Evolutionary conservation across 2,888 invertebrate species (phyloP).

Genomic region (Parascotia fuliginaria): DNA sequence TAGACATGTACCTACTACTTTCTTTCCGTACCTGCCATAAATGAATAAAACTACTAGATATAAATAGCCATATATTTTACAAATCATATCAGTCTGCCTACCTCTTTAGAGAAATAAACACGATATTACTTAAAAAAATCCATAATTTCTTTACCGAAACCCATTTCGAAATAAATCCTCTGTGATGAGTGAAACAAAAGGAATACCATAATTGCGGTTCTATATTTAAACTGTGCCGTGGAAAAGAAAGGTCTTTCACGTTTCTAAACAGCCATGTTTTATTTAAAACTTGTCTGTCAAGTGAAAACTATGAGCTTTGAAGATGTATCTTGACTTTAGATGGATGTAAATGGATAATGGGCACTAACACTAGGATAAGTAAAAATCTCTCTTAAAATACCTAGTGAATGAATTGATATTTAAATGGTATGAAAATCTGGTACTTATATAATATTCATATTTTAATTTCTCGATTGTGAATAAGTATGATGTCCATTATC

Average conservation of each 20-base stretch:
- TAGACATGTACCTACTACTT: too few species aligned
- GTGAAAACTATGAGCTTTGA: slow-evolving; percentile 12
- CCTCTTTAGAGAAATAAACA: not conserved
- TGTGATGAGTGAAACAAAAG: slow-evolving; percentile 33
- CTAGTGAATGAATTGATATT: too few species aligned
- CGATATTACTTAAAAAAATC: not conserved
- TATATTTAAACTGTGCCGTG: slow-evolving; percentile 41
- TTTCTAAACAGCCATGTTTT: slow-evolving; percentile 37
- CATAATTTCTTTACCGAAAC: not conserved
- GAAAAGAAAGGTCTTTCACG: slow-evolving; percentile 34
- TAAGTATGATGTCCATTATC: too few species aligned
- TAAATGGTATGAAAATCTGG: not conserved
- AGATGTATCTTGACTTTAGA: slow-evolving; percentile 13
- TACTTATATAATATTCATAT: too few species aligned
- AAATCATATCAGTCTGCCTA: too few species aligned
- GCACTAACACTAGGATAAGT: not conserved
- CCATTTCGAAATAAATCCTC: slow-evolving; percentile 11
- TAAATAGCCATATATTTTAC: too few species aligned
- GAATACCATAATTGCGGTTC: slow-evolving; percentile 42
- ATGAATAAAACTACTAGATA: too few species aligned
- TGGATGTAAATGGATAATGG: slow-evolving; percentile 4
- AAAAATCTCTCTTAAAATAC: not conserved
- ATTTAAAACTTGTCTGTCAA: slow-evolving; percentile 22
- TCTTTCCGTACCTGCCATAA: too few species aligned
- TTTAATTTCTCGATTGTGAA: too few species aligned